Percentiles rank a stretch among this genome's conserved stretches.
phyloP scores from a whole-genome alignment of 2,113 vertebrate genomes.

The Blennius ocellaris region DNA sequence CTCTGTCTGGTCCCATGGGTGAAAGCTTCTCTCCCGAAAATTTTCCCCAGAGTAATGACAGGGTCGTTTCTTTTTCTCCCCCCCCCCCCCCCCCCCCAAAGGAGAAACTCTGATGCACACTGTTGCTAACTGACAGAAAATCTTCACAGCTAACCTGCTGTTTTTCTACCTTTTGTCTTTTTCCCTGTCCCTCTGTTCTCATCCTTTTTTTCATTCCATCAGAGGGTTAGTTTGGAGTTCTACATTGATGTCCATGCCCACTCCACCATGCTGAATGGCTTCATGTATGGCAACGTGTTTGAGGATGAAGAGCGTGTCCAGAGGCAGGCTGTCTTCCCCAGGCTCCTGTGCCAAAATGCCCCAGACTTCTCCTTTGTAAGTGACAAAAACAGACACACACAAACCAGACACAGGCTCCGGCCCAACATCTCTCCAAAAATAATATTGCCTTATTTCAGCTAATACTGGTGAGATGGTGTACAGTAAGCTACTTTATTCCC shows the following conservation, averaged over 20 bases:
- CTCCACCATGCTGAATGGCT: constrained; percentile 99
- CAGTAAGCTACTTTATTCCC: constrained; percentile 44
- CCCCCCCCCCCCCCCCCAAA: no score
- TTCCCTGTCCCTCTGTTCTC: constrained; percentile 33
- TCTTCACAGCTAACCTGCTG: constrained; percentile 44
- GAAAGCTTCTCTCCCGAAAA: constrained; percentile 30
- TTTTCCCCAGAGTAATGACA: constrained; percentile 30
- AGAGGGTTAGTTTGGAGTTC: constrained; percentile 97
- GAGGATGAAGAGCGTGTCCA: constrained; percentile 96
- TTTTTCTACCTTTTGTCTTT: constrained; percentile 35
- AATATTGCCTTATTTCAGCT: constrained; percentile 41
- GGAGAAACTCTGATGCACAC: constrained; percentile 33
- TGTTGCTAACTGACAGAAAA: constrained; percentile 45
- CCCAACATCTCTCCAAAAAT: constrained; percentile 19
- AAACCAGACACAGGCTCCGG: constrained; percentile 3
- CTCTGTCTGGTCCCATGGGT: constrained; percentile 30
- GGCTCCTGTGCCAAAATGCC: constrained; percentile 94
- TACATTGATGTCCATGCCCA: constrained; percentile 99
- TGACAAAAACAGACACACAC: constrained; percentile 36
- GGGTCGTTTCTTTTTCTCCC: constrained; percentile 11
- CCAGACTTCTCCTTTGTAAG: constrained; percentile 97
- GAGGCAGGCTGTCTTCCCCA: constrained; percentile 94
- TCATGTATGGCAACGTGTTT: constrained; percentile 99
- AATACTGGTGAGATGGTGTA: constrained; percentile 37
- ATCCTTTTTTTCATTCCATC: constrained; percentile 62